Evolutionary conservation across 1,140 invertebrate species (phyloP).

Genomic region (Hydropsyche tenuis): DNA sequence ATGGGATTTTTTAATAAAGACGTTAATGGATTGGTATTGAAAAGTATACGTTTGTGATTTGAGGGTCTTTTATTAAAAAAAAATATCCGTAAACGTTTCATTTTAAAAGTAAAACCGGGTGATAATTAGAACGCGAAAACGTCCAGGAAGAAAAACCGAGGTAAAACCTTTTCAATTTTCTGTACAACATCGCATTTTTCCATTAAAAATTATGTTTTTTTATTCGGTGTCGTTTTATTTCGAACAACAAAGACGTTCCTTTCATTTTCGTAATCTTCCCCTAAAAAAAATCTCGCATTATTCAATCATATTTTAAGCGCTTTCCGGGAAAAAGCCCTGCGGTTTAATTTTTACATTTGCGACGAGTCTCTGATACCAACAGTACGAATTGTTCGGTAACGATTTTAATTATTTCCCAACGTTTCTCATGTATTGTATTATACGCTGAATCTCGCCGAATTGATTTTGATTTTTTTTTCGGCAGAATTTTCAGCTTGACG

Average conservation of each 20-base stretch:
- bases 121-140: background rate
- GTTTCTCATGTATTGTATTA: background rate
- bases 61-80: no score
- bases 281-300: conserved; percentile 28
- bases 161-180: background rate
- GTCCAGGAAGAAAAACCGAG: background rate
- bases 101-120: no score
- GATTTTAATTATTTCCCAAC: background rate
- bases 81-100: no score
- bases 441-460: background rate
- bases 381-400: no score
- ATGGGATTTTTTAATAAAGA: background rate
- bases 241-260: conserved; percentile 26
- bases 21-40: background rate
- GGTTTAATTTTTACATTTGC: conserved; percentile 15
- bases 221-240: background rate
- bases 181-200: background rate
- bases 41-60: no score
- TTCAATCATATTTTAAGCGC: conserved; percentile 33
- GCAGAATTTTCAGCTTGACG: conserved; percentile 37
- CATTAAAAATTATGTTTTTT: conserved; percentile 9
- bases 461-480: background rate
- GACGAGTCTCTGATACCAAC: background rate
- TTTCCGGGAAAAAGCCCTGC: background rate
- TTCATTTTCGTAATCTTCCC: conserved; percentile 30